Evolutionary conservation across 2,113 vertebrate genomes (phyloP), one percentile per base, ranked within the genome.

Genomic region (Syngnathus typhle): DNA sequence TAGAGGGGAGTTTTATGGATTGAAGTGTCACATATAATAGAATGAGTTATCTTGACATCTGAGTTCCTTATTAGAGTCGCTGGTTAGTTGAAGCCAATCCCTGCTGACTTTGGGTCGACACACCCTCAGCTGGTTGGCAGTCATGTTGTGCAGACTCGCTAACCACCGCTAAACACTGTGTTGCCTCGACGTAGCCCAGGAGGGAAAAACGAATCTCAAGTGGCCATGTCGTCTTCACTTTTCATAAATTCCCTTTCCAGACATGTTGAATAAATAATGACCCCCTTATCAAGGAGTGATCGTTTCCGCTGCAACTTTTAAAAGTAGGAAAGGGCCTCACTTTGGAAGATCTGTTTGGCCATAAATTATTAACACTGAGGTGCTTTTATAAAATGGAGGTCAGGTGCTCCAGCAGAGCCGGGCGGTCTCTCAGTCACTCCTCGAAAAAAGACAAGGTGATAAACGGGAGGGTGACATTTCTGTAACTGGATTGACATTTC

Each of bases 401-500:
- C 46, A 65, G 44, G 46, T 67, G 64, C 68, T 74, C 70, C 74
- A 80, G 77, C 55, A 65, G 76, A 65, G 72, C 32, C 41, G 10
- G 58, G 4, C 6, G 73, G 62, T 47, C 64, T 73, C 59, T 63
- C 19, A 59, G 69, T 62, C 62, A 61, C 63, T 55, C 41, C 70
- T 72, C 58, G 46, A 83, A 81, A 55, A 76, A 73, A 62, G 75
- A 73, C 73, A 74, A 76, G 69, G 71, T 75, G 68, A 77, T 77
- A 68, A 78, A 80, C 64, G 54, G 73, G 54, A 76, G 69, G 72
- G 46, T 80, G 84, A 64, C 84, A 82, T 89, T 86, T 87, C 77
- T 84, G 43, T 86, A 85, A 82, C 81, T 73, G 82, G 79, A 81
- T 62, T 83, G 81, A 84, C 82, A 86, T 88, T 87, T 82, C 66